Percentiles rank a stretch among this genome's conserved stretches.
phyloP scores from a whole-genome alignment of 2,888 invertebrate genomes.

The Meteorus cinctellus region DNA sequence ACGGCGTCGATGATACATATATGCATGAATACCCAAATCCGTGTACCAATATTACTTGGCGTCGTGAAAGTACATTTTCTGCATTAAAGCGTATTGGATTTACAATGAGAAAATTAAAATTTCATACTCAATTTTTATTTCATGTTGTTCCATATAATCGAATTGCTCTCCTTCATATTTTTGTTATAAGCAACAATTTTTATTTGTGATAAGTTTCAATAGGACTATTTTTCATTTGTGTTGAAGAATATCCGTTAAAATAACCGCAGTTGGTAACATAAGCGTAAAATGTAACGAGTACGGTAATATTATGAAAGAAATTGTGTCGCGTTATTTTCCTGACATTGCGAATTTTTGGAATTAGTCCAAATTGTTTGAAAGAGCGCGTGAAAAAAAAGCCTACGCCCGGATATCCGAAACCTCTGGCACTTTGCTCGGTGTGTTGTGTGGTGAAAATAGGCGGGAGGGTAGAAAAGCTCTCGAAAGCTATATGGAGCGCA shows the following conservation, averaged over 20 bases:
- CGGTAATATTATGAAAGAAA: too few relatives aligned
- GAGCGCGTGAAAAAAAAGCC: constrained; percentile 17
- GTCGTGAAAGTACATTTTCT: not conserved
- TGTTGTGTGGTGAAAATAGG: constrained; percentile 35
- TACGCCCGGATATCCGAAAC: constrained; percentile 48
- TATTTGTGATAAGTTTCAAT: too few relatives aligned
- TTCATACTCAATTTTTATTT: not conserved
- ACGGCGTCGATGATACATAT: not conserved
- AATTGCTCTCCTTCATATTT: too few relatives aligned
- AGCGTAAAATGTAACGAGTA: too few relatives aligned
- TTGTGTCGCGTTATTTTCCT: not conserved
- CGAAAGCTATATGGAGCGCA: constrained; percentile 29
- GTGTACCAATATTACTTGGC: not conserved
- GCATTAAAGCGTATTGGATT: not conserved
- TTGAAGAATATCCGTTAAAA: too few relatives aligned
- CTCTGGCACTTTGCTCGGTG: constrained; percentile 39
- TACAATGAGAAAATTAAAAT: not conserved
- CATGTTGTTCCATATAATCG: too few relatives aligned
- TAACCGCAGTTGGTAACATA: too few relatives aligned
- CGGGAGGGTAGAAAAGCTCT: constrained; percentile 29
- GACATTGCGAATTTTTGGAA: not conserved
- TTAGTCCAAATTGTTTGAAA: not conserved
- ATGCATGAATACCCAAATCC: not conserved
- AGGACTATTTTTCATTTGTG: too few relatives aligned
- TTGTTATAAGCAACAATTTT: too few relatives aligned